A percentile compares a stretch with the other conserved stretches of the same genome.
These are phyloP conservation scores for Omphaloscelis lunosa DNA, from an alignment of 2,888 invertebrate species.

Conservation along the genomic window DNA sequence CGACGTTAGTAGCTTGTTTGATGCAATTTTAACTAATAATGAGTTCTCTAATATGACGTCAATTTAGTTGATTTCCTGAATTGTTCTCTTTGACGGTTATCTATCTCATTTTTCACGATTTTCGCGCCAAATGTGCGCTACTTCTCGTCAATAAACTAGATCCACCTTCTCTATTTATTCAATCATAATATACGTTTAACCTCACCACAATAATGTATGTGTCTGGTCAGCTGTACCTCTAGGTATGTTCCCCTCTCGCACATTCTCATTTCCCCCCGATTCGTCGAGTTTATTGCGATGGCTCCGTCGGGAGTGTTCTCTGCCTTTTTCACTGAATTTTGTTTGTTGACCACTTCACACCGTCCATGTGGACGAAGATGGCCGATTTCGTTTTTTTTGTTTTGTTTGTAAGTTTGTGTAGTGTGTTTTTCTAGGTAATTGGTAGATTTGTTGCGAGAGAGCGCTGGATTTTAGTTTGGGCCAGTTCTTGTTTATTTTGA, in stretches of 20 bases:
- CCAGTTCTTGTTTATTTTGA: slow-evolving; percentile 8
- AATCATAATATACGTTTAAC: background rate
- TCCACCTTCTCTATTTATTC: background rate
- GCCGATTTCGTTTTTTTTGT: slow-evolving; percentile 17
- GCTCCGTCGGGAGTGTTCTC: slow-evolving; percentile 75
- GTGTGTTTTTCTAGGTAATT: slow-evolving; percentile 40
- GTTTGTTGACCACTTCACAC: slow-evolving; percentile 68
- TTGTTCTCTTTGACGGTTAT: too few relatives aligned
- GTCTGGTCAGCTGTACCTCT: slow-evolving; percentile 19
- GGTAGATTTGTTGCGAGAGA: slow-evolving; percentile 24
- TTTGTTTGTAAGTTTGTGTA: slow-evolving; percentile 19
- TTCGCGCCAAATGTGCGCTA: background rate
- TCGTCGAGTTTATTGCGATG: slow-evolving; percentile 75
- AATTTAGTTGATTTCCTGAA: too few relatives aligned
- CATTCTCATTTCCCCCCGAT: slow-evolving; percentile 58
- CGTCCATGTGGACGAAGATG: slow-evolving; percentile 39
- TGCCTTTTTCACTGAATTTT: slow-evolving; percentile 66
- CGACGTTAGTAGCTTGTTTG: too few relatives aligned
- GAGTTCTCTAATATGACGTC: too few relatives aligned
- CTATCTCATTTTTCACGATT: too few relatives aligned
- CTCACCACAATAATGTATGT: too few relatives aligned
- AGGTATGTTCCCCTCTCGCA: slow-evolving; percentile 52
- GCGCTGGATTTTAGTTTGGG: background rate
- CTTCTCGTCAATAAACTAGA: background rate
- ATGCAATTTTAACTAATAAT: too few relatives aligned